A percentile compares a stretch with the other conserved stretches of the same genome.
Evolutionary conservation across 2,888 invertebrate species (phyloP).

Genomic region (Lochmaea crataegi): DNA sequence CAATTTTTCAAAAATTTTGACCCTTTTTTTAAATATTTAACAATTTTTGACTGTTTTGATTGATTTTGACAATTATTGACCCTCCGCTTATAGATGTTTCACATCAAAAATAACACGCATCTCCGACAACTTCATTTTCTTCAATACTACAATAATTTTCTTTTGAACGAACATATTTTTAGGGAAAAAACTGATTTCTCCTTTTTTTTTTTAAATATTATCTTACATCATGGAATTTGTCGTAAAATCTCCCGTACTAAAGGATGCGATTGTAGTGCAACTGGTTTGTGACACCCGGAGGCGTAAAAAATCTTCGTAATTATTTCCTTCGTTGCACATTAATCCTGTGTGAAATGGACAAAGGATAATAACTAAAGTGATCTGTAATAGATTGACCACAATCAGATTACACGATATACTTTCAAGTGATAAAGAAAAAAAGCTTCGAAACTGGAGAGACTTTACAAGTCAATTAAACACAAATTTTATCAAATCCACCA

Average conservation of each 20-base stretch:
- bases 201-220: neutral
- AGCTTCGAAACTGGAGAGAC: too few relatives aligned
- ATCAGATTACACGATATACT: slow-evolving; percentile 36
- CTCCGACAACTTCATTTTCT: too few relatives aligned
- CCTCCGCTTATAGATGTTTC: too few relatives aligned
- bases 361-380: slow-evolving; percentile 50
- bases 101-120: too few relatives aligned
- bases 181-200: neutral
- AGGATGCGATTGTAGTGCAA: slow-evolving; percentile 43
- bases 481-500: too few relatives aligned
- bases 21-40: too few relatives aligned
- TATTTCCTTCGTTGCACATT: slow-evolving; percentile 53
- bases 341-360: slow-evolving; percentile 49
- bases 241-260: neutral
- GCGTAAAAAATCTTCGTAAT: slow-evolving; percentile 55
- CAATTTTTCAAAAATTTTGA: too few relatives aligned
- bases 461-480: neutral
- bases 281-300: slow-evolving; percentile 54
- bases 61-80: too few relatives aligned
- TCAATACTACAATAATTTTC: too few relatives aligned
- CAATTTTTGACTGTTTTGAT: too few relatives aligned
- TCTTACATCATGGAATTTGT: neutral
- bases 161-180: too few relatives aligned
- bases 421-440: neutral
- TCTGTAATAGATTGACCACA: slow-evolving; percentile 35